Conservation (phyloP, 2,888 invertebrate genomes). For the Girardia tigrina region DNA sequence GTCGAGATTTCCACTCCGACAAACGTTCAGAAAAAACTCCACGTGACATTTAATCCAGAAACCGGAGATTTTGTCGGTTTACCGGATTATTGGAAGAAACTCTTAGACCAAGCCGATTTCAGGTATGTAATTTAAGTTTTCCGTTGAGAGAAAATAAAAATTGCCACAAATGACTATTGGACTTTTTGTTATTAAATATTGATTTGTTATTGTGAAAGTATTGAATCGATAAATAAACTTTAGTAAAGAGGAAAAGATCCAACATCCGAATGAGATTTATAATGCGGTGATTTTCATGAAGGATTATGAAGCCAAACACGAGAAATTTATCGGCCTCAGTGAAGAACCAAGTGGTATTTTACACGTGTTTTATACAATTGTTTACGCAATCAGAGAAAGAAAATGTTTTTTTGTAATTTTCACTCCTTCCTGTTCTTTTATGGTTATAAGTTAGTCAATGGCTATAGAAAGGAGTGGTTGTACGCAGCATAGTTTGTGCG, state of each 20-base stretch:
- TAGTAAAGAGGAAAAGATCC: slow-evolving; percentile 32
- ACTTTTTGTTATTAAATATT: slow-evolving; percentile 6
- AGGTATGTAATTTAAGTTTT: slow-evolving; percentile 26
- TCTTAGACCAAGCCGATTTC: slow-evolving; percentile 43
- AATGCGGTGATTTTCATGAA: slow-evolving; percentile 30
- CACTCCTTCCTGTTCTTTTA: too few relatives aligned
- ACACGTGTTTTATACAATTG: too few relatives aligned
- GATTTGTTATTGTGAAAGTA: background rate
- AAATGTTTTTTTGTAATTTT: too few relatives aligned
- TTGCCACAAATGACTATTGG: too few relatives aligned
- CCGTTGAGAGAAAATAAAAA: too few relatives aligned
- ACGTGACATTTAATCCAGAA: slow-evolving; percentile 67
- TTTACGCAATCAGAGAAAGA: too few relatives aligned
- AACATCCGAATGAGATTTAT: slow-evolving; percentile 34
- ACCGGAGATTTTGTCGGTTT: slow-evolving; percentile 73
- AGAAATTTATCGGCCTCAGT: slow-evolving; percentile 25
- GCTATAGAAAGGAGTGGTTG: too few relatives aligned
- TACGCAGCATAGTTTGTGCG: too few relatives aligned
- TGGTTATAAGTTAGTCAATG: too few relatives aligned
- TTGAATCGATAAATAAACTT: background rate
- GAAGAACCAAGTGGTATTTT: too few relatives aligned
- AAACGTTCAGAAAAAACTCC: slow-evolving; percentile 55
- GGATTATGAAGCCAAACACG: slow-evolving; percentile 7
- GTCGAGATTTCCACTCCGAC: slow-evolving; percentile 27
- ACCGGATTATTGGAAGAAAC: slow-evolving; percentile 66